Conservation (phyloP, 2,797 vertebrate genomes). For the Gymnothorax javanicus region DNA sequence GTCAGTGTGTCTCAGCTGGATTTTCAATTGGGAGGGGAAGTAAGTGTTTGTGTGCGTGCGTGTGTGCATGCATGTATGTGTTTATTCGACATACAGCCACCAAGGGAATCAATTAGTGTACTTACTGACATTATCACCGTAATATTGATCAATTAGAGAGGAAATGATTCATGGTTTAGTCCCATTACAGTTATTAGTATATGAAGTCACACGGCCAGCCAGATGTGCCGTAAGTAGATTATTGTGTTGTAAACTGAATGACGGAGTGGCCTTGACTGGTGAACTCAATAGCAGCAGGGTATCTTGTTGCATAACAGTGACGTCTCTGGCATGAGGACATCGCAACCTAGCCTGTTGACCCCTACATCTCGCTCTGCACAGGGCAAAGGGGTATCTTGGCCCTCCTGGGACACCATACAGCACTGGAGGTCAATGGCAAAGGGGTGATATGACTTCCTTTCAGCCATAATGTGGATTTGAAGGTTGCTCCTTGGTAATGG, state of each 20-base stretch:
- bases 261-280: background rate
- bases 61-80: background rate
- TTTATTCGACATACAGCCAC: background rate
- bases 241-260: constrained; percentile 27
- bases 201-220: background rate
- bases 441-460: background rate
- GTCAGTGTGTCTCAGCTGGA: background rate
- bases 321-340: background rate
- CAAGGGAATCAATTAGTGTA: background rate
- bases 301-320: background rate
- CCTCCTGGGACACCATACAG: background rate
- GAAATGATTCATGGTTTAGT: background rate
- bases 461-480: background rate
- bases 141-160: background rate
- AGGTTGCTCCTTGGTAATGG: background rate
- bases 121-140: background rate
- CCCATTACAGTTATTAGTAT: background rate
- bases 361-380: background rate
- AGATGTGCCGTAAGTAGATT: constrained; percentile 5
- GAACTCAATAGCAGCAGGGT: background rate
- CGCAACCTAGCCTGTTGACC: background rate
- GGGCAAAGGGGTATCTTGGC: background rate
- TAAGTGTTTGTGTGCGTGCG: background rate
- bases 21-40: background rate
- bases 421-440: background rate